These are phyloP conservation scores for Diuraphis noxia DNA, from an alignment of 1,140 invertebrate genomes.

Conservation along the genomic window DNA sequence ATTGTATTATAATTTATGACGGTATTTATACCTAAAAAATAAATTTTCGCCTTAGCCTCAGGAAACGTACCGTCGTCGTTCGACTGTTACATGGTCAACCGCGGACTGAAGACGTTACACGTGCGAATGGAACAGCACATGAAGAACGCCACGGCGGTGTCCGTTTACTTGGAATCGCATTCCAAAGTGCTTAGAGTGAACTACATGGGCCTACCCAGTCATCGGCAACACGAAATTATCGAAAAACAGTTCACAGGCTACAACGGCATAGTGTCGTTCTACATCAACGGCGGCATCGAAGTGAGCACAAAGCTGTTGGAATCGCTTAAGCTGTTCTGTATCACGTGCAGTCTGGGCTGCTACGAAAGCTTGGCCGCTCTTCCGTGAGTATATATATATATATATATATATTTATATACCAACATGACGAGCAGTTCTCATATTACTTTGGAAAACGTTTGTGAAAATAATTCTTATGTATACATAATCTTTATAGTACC, in stretches of 20 bases:
- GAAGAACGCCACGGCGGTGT: slow-evolving; percentile 75
- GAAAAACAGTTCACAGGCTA: slow-evolving; percentile 84
- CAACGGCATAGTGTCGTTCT: slow-evolving; percentile 92
- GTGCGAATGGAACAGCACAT: slow-evolving; percentile 89
- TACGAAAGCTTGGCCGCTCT: slow-evolving; percentile 89
- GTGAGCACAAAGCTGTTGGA: slow-evolving; percentile 79
- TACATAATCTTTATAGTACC: no score
- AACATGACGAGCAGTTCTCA: no score
- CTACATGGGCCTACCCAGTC: slow-evolving; percentile 84
- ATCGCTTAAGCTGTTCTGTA: slow-evolving; percentile 77
- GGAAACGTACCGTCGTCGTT: slow-evolving; percentile 93
- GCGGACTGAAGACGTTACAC: slow-evolving; percentile 91
- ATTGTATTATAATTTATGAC: no score
- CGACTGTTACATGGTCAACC: slow-evolving; percentile 90
- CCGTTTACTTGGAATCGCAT: slow-evolving; percentile 78
- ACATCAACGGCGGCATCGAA: slow-evolving; percentile 75
- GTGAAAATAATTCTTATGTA: no score
- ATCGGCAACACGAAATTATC: slow-evolving; percentile 86
- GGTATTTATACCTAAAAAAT: no score
- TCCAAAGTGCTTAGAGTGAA: slow-evolving; percentile 76
- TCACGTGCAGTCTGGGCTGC: slow-evolving; percentile 94
- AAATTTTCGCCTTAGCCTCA: slow-evolving; percentile 66
- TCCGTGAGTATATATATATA: slow-evolving; percentile 77
- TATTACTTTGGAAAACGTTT: no score
- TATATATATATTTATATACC: no score